Percentiles rank a stretch among this genome's conserved stretches.
Evolutionary conservation across 2,888 invertebrate species (phyloP).

Genomic region (Ophion costatus): DNA sequence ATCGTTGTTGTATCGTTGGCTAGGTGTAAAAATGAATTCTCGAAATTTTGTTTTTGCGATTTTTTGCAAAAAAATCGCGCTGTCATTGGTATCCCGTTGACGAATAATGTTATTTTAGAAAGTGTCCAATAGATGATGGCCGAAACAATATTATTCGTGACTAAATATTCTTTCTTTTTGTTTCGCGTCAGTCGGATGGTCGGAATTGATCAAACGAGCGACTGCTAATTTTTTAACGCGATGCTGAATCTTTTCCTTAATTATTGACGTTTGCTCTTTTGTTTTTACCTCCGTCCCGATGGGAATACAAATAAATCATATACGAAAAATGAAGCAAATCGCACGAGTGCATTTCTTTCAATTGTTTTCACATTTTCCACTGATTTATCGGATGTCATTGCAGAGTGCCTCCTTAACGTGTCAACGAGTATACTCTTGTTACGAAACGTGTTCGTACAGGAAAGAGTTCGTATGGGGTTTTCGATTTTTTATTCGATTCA

Average conservation of each 20-base stretch:
- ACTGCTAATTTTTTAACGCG: neutral
- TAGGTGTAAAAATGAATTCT: neutral
- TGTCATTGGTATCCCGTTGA: neutral
- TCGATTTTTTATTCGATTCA: constrained; percentile 31
- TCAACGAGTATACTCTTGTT: neutral
- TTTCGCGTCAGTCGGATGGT: neutral
- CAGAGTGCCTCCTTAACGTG: neutral
- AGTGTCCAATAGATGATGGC: neutral
- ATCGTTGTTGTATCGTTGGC: neutral
- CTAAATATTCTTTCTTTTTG: neutral
- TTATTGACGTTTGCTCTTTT: neutral
- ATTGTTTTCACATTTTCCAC: neutral
- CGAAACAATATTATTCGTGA: neutral
- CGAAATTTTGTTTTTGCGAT: neutral
- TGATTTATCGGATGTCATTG: neutral
- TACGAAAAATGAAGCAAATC: neutral
- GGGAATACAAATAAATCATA: neutral
- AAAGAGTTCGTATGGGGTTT: constrained; percentile 1
- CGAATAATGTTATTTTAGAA: neutral
- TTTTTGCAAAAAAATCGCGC: neutral
- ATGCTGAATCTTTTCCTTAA: too few species aligned
- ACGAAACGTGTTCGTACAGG: constrained; percentile 5
- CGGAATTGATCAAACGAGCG: neutral
- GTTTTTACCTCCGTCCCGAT: neutral
- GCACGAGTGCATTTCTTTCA: neutral